phyloP scores from a whole-genome alignment of 2,113 vertebrate genomes.

The Rhinolophus ferrumequinum region DNA sequence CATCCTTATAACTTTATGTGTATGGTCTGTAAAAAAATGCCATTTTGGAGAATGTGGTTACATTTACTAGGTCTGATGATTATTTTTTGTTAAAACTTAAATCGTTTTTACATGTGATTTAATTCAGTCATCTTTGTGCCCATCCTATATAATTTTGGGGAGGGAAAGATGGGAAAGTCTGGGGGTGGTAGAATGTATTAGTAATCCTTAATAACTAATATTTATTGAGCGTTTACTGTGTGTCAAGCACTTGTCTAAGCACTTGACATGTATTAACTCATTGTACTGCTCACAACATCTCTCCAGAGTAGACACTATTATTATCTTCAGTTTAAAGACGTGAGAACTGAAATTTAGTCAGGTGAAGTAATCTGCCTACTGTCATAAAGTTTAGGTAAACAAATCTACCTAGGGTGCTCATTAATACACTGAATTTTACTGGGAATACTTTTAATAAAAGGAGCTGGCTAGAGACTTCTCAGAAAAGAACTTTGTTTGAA shows the following conservation, averaged over 20 bases:
- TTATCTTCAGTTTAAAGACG: not conserved
- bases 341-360: not conserved
- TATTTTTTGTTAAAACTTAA: slow-evolving; percentile 15
- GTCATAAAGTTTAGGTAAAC: not conserved
- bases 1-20: not conserved
- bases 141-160: not conserved
- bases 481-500: slow-evolving; percentile 33
- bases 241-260: not conserved
- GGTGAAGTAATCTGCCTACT: not conserved
- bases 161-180: not conserved
- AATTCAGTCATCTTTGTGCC: not conserved
- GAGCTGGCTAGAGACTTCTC: not conserved
- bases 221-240: not conserved
- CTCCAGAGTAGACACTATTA: not conserved
- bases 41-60: not conserved
- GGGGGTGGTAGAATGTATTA: not conserved
- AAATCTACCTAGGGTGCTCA: not conserved
- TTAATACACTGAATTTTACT: not conserved
- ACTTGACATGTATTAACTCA: not conserved
- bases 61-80: not conserved
- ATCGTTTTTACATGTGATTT: not conserved
- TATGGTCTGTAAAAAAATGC: not conserved
- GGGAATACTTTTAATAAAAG: not conserved
- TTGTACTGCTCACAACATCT: not conserved
- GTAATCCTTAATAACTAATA: not conserved